Percentiles rank a stretch among this genome's conserved stretches.
phyloP scores from a whole-genome alignment of 2,113 vertebrate species.

The Balaenoptera acutorostrata region DNA sequence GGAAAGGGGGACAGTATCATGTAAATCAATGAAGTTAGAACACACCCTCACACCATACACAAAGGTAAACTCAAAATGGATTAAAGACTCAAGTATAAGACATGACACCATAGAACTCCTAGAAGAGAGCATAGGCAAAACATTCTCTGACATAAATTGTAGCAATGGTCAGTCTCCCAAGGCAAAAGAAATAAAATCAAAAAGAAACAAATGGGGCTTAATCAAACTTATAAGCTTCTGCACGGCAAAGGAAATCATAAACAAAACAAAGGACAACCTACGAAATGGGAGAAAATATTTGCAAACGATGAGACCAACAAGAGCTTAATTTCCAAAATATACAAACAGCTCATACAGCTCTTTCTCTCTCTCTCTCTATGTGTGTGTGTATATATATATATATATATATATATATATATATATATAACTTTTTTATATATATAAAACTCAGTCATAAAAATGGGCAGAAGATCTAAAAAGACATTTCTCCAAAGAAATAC shows the following conservation, averaged over 20 bases:
- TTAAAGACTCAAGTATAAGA: not conserved
- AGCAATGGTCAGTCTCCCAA: not conserved
- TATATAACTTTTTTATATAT: too few species aligned
- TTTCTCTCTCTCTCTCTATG: too few species aligned
- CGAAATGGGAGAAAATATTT: not conserved
- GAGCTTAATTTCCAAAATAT: not conserved
- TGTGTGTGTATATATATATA: fast-evolving
- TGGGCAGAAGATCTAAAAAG: too few species aligned
- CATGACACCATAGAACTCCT: not conserved
- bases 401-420: too few species aligned
- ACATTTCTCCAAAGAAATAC: too few species aligned
- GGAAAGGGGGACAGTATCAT: not conserved
- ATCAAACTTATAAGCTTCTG: not conserved
- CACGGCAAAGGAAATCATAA: not conserved
- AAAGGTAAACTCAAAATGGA: not conserved
- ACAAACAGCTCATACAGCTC: not conserved
- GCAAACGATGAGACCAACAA: not conserved
- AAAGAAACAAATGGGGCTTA: not conserved
- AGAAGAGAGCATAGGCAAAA: not conserved
- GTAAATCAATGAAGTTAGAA: not conserved
- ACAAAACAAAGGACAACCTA: not conserved
- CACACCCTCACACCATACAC: not conserved
- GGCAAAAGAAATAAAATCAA: not conserved
- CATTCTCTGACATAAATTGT: not conserved
- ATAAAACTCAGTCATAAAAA: too few species aligned